phyloP scores from a whole-genome alignment of 2,113 vertebrate species.

The Chrysemys picta region DNA sequence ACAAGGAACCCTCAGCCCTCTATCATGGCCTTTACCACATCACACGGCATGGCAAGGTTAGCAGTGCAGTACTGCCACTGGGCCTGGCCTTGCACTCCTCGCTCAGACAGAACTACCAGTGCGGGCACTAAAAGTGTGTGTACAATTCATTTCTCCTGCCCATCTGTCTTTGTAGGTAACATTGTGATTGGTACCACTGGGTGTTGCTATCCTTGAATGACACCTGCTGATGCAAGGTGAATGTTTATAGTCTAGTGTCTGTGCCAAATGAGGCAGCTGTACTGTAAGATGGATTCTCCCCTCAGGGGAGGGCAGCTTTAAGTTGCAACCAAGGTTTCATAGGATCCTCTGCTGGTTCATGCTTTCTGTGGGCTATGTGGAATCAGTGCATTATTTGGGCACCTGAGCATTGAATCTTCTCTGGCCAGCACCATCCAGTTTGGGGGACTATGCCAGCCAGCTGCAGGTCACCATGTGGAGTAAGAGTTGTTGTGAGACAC shows the following conservation, averaged over 20 bases:
- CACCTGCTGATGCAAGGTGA: background rate
- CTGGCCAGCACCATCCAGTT: background rate
- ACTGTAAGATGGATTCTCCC: background rate
- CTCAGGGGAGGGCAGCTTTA: background rate
- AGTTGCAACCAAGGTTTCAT: background rate
- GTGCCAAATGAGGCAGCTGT: background rate
- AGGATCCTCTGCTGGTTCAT: background rate
- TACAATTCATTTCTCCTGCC: background rate
- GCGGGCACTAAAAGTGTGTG: background rate
- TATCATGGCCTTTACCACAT: background rate
- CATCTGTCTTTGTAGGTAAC: background rate
- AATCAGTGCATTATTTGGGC: background rate
- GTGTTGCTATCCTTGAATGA: background rate
- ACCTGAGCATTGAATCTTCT: background rate
- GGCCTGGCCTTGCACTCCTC: background rate
- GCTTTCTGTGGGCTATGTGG: background rate
- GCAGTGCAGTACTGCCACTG: background rate
- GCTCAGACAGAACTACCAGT: background rate
- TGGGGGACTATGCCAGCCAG: background rate
- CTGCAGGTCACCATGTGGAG: background rate
- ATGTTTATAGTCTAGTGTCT: background rate
- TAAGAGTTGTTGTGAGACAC: too few species aligned
- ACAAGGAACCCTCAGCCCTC: background rate
- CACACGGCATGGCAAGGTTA: background rate
- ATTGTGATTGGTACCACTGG: background rate